Evolutionary conservation across 1,140 invertebrate genomes (phyloP).

Genomic region (Brachionus paranguensis): DNA sequence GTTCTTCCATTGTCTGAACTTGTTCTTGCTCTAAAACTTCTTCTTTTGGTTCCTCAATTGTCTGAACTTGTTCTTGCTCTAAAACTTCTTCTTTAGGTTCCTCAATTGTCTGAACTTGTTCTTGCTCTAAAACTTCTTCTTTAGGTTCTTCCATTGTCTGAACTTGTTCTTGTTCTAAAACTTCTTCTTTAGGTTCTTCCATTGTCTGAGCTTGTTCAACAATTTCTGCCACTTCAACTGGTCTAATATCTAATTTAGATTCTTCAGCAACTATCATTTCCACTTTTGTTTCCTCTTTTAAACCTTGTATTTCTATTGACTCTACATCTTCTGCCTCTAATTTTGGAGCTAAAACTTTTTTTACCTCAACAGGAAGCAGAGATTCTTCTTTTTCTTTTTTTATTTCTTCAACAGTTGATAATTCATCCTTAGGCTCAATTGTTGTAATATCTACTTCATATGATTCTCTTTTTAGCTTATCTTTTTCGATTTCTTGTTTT

Average conservation of each 20-base stretch:
- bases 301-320: background rate
- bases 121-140: background rate
- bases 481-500: too few species aligned
- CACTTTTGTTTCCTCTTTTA: background rate
- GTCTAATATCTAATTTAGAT: background rate
- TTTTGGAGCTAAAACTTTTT: background rate
- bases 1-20: background rate
- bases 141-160: background rate
- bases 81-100: background rate
- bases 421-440: background rate
- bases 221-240: background rate
- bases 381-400: background rate
- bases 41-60: background rate
- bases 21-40: background rate
- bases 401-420: background rate
- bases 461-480: too few species aligned
- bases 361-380: background rate
- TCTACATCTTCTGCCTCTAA: background rate
- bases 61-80: background rate
- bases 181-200: too few species aligned
- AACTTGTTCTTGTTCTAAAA: background rate
- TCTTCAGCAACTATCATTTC: background rate
- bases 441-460: too few species aligned
- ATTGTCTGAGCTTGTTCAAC: background rate
- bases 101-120: background rate